Evolutionary conservation across 1,140 invertebrate genomes (phyloP).

Genomic region (Solen grandis): DNA sequence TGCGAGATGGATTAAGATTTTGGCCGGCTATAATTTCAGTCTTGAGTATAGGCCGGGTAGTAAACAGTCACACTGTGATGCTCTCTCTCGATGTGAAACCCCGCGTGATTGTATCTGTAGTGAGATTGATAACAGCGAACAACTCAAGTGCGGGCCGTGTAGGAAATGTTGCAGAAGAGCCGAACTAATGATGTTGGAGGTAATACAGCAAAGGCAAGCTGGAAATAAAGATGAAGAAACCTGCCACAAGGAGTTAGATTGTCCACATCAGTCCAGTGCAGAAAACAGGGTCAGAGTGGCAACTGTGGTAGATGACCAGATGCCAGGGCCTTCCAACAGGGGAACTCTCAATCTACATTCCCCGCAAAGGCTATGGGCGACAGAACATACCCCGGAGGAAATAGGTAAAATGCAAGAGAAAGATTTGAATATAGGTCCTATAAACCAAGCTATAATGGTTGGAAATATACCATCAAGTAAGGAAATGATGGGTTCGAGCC

Average conservation of each 20-base stretch:
- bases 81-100: conserved; percentile 36
- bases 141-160: background rate
- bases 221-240: background rate
- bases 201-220: background rate
- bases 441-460: background rate
- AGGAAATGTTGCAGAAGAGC: too few relatives aligned
- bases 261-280: background rate
- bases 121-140: background rate
- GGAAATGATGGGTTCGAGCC: background rate
- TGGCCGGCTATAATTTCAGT: conserved; percentile 62
- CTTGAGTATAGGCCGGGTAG: conserved; percentile 58
- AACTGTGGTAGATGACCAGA: background rate
- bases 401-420: background rate
- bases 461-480: background rate
- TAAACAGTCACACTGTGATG: conserved; percentile 61
- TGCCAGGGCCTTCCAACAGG: background rate
- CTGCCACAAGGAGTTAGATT: too few relatives aligned
- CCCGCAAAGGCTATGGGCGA: background rate
- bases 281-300: background rate
- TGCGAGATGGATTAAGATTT: too few relatives aligned
- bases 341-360: background rate
- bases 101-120: background rate
- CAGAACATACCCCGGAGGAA: background rate
- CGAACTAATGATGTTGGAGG: background rate
- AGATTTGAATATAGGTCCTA: background rate